These are phyloP conservation scores for Irena cyanogastra DNA, from an alignment of 2,113 vertebrate species.

Conservation along the genomic window DNA sequence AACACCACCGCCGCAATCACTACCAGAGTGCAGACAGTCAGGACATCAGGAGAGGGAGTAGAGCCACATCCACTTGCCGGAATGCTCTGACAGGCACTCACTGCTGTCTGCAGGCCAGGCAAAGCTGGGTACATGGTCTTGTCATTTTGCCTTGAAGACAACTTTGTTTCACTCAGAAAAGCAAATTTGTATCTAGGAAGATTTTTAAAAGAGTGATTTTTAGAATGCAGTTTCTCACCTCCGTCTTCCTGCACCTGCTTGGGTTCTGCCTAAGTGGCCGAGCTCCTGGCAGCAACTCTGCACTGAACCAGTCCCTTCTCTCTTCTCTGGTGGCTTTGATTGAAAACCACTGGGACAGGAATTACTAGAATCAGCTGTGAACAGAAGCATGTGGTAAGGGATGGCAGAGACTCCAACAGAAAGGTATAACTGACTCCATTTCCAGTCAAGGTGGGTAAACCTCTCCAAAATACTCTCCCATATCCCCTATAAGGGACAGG, in stretches of 20 bases:
- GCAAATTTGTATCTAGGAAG: not conserved
- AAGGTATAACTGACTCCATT: not conserved
- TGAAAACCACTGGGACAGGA: not conserved
- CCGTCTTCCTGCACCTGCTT: not conserved
- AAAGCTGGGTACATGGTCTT: not conserved
- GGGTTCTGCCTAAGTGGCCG: rapidly evolving
- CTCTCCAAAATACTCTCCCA: not conserved
- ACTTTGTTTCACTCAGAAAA: not conserved
- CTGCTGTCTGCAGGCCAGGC: not conserved
- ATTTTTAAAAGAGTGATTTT: not conserved
- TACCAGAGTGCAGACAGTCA: not conserved
- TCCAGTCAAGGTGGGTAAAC: not conserved
- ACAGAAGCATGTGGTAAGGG: not conserved
- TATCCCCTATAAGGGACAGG: not conserved
- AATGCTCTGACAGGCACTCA: rapidly evolving
- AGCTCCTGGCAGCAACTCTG: not conserved
- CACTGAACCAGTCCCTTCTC: not conserved
- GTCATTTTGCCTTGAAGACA: not conserved
- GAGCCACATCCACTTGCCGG: not conserved
- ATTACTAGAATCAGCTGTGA: not conserved
- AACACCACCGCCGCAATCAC: not conserved
- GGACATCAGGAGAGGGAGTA: not conserved
- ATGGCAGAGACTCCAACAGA: not conserved
- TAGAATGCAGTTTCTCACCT: not conserved
- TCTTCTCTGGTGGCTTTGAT: not conserved